These are phyloP conservation scores for Glareola pratincola DNA, from an alignment of 2,113 vertebrate genomes.

Conservation along the genomic window DNA sequence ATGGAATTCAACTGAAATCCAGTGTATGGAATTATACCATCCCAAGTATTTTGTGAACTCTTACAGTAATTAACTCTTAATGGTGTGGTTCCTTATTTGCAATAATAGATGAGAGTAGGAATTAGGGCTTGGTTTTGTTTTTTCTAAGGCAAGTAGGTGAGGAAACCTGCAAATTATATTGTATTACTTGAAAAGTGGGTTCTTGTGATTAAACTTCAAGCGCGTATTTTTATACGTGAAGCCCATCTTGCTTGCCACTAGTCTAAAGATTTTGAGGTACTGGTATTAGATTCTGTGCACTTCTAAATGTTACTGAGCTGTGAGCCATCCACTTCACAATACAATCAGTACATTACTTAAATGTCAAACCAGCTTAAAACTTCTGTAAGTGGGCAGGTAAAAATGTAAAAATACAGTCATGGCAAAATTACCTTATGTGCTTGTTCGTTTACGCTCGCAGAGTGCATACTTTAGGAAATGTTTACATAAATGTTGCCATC, in stretches of 20 bases:
- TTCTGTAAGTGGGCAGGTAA: constrained; percentile 63
- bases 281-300: constrained; percentile 35
- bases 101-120: background rate
- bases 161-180: constrained; percentile 36
- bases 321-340: constrained; percentile 55
- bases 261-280: constrained; percentile 36
- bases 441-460: constrained; percentile 64
- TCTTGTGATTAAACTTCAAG: constrained; percentile 48
- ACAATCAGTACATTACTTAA: constrained; percentile 49
- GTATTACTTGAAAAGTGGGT: constrained; percentile 46
- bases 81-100: constrained; percentile 48
- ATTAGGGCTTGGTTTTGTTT: background rate
- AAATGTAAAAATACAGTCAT: constrained; percentile 48
- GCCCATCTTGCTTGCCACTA: constrained; percentile 34
- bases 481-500: constrained; percentile 49
- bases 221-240: constrained; percentile 35
- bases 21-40: constrained; percentile 57
- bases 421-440: constrained; percentile 23
- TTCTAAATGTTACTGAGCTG: constrained; percentile 40
- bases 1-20: constrained; percentile 52
- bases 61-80: constrained; percentile 13
- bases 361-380: constrained; percentile 57
- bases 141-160: background rate
- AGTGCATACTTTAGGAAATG: constrained; percentile 57
- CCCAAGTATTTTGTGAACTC: constrained; percentile 52